A percentile compares a stretch with the other conserved stretches of the same genome.
phyloP scores from a whole-genome alignment of 2,888 invertebrate genomes.

The Dusona sp. region DNA sequence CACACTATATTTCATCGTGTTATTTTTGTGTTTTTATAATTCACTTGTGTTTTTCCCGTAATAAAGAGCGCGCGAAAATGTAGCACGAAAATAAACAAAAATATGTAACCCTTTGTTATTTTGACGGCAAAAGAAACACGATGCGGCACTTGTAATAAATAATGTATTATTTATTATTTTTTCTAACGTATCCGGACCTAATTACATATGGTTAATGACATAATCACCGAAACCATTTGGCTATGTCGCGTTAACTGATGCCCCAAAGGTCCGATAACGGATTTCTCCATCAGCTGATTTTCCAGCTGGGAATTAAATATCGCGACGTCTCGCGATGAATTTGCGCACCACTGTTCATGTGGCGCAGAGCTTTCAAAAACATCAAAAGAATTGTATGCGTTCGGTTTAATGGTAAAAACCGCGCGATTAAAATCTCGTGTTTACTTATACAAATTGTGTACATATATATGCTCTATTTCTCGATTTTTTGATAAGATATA shows the following conservation, averaged over 20 bases:
- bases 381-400: neutral
- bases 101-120: neutral
- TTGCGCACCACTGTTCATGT: neutral
- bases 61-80: constrained; percentile 28
- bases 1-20: neutral
- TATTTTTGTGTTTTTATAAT: neutral
- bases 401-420: neutral
- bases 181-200: neutral
- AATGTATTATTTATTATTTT: neutral
- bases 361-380: neutral
- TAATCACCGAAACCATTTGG: neutral
- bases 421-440: neutral
- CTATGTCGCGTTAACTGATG: neutral
- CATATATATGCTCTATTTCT: neutral
- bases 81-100: constrained; percentile 3
- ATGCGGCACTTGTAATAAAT: neutral
- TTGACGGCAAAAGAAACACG: neutral
- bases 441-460: neutral
- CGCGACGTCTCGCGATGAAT: constrained; percentile 6
- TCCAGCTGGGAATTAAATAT: constrained; percentile 3
- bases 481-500: neutral
- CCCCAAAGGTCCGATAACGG: neutral
- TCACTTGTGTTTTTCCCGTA: neutral
- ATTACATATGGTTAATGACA: neutral
- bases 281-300: constrained; percentile 29